These are phyloP conservation scores for Neofelis nebulosa DNA, from an alignment of 2,113 vertebrate genomes.

Conservation along the genomic window DNA sequence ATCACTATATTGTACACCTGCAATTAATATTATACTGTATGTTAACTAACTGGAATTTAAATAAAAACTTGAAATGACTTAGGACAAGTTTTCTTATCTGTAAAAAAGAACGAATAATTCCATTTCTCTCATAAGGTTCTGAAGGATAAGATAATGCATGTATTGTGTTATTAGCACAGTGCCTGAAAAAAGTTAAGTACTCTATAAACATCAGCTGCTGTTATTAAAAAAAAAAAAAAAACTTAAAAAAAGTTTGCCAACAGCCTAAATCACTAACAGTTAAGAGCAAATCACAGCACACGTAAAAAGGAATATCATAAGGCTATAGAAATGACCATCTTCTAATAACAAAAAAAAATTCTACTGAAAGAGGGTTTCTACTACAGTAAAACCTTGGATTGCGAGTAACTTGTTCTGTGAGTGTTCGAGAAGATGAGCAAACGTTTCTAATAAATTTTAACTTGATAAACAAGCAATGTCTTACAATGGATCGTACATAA, in stretches of 20 bases:
- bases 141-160: background rate
- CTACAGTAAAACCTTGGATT: background rate
- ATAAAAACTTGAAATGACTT: background rate
- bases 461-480: no score
- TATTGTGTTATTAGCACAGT: background rate
- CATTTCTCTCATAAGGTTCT: background rate
- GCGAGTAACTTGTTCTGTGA: no score
- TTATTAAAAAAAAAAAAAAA: background rate
- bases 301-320: background rate
- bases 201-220: background rate
- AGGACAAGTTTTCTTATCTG: background rate
- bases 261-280: conserved; percentile 13
- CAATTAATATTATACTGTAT: background rate
- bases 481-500: no score
- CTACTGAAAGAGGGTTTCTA: background rate
- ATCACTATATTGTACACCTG: background rate
- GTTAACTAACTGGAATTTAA: background rate
- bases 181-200: background rate
- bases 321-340: background rate
- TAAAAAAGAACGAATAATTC: background rate
- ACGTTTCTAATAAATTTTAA: no score
- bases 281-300: background rate
- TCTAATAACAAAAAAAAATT: background rate
- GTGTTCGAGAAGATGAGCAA: no score
- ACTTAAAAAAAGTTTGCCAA: background rate